A percentile compares a stretch with the other conserved stretches of the same genome.
Evolutionary conservation across 2,797 vertebrate species (phyloP).

Genomic region (Megaceryle alcyon): DNA sequence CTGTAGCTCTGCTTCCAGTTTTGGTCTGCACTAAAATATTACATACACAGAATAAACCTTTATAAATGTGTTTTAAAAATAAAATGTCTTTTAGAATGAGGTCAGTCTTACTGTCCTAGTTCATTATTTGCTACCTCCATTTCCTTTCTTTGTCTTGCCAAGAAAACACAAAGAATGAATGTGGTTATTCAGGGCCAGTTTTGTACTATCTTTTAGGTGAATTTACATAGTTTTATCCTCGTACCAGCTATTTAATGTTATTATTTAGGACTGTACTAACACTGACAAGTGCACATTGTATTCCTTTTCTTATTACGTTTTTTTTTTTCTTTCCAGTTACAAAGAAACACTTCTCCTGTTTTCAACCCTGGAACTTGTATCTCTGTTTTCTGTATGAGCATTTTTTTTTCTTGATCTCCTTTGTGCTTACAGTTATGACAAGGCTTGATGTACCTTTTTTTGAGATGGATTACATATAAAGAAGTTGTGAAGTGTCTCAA

Average conservation of each 20-base stretch:
- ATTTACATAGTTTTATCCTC: not conserved
- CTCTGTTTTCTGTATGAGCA: not conserved
- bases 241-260: not conserved
- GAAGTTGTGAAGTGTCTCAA: not conserved
- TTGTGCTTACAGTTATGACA: not conserved
- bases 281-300: not conserved
- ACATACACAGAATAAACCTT: not conserved
- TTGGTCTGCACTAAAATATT: not conserved
- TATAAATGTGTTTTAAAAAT: not conserved
- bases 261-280: not conserved
- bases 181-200: not conserved
- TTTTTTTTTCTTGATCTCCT: not conserved
- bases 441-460: not conserved
- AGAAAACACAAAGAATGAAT: not conserved
- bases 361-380: not conserved
- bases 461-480: not conserved
- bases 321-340: not conserved
- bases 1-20: not conserved
- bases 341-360: not conserved
- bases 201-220: not conserved
- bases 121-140: not conserved
- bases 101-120: not conserved
- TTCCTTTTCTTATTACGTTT: not conserved
- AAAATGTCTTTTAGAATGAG: not conserved
- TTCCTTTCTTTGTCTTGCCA: not conserved